These are phyloP conservation scores for Labia minor DNA, from an alignment of 2,888 invertebrate species.

Conservation along the genomic window DNA sequence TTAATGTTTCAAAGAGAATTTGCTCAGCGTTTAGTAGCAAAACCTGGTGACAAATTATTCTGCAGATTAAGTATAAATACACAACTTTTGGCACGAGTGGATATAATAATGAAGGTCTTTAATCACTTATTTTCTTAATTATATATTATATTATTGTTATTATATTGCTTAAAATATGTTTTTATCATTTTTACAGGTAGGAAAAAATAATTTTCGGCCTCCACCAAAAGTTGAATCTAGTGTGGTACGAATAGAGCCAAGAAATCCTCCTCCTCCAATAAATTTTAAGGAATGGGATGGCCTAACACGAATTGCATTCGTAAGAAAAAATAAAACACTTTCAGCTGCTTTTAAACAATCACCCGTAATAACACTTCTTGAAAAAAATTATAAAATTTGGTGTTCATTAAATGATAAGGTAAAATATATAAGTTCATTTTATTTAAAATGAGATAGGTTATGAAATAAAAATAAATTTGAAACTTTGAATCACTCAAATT, in stretches of 20 bases:
- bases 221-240: conserved; percentile 99
- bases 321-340: conserved; percentile 93
- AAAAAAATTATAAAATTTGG: conserved; percentile 82
- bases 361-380: conserved; percentile 69
- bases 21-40: conserved; percentile 90
- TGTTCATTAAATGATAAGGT: conserved; percentile 78
- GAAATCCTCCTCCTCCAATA: conserved; percentile 92
- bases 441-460: conserved; percentile 14
- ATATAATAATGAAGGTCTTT: conserved; percentile 84
- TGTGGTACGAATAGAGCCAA: conserved; percentile 93
- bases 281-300: conserved; percentile 99
- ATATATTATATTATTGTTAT: background rate
- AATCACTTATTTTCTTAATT: conserved; percentile 18
- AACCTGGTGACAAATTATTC: conserved; percentile 93
- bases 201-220: conserved; percentile 95
- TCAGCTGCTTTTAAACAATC: conserved; percentile 79
- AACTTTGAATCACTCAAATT: background rate
- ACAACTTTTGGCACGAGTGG: conserved; percentile 87
- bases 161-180: background rate
- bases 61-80: conserved; percentile 94
- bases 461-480: background rate
- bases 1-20: conserved; percentile 99
- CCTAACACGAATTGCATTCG: conserved; percentile 84
- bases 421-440: conserved; percentile 28
- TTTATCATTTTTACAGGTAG: conserved; percentile 52